Evolutionary conservation across 2,113 vertebrate species (phyloP).

Genomic region (Typhlomys cinereus): DNA sequence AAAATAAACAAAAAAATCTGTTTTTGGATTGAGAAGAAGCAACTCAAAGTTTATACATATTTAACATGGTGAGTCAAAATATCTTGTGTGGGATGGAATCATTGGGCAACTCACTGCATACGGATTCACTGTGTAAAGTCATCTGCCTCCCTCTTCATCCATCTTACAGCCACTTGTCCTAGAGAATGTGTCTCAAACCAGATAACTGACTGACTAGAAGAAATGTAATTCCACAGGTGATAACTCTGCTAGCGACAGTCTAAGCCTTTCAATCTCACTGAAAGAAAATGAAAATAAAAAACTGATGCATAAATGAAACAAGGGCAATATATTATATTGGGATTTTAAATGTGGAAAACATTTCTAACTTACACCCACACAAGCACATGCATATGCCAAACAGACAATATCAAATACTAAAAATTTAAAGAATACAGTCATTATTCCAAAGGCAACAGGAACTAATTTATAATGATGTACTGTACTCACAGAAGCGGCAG

Average conservation of each 20-base stretch:
- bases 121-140: neutral
- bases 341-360: too few species aligned
- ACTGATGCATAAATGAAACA: too few species aligned
- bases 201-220: neutral
- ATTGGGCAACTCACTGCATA: neutral
- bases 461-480: too few species aligned
- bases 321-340: too few species aligned
- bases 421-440: too few species aligned
- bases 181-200: neutral
- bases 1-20: conserved; percentile 18
- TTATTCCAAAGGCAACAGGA: too few species aligned
- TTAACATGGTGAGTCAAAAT: neutral
- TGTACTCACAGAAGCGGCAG: too few species aligned
- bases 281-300: too few species aligned
- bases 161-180: neutral
- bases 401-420: too few species aligned
- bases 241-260: neutral
- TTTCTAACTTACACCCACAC: too few species aligned
- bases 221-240: neutral
- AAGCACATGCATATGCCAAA: too few species aligned
- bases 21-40: neutral
- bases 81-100: neutral
- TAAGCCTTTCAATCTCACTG: neutral
- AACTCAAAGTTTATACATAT: neutral
- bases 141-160: neutral